Percentiles rank a stretch among this genome's conserved stretches.
These are phyloP conservation scores for Thera britannica DNA, from an alignment of 2,888 invertebrate species.

Conservation along the genomic window DNA sequence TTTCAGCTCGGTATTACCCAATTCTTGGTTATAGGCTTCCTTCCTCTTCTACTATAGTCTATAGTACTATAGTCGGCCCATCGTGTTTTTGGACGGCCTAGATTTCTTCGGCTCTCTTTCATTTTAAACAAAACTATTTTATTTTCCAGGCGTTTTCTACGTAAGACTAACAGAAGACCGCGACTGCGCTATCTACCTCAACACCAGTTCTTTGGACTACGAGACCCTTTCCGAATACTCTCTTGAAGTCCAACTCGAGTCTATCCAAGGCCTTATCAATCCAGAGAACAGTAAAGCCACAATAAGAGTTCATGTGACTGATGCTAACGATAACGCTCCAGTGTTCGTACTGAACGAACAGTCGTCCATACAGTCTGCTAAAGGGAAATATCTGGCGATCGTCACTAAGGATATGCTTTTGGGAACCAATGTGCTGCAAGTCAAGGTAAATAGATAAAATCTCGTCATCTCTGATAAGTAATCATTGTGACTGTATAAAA, in stretches of 20 bases:
- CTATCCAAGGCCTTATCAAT: conserved; percentile 92
- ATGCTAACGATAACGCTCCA: too few species aligned
- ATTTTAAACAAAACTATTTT: conserved; percentile 1
- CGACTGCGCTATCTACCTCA: conserved; percentile 92
- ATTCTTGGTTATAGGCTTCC: too few species aligned
- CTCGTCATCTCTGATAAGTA: too few species aligned
- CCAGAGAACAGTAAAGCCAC: conserved; percentile 89
- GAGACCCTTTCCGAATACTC: conserved; percentile 90
- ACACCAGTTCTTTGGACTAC: conserved; percentile 89
- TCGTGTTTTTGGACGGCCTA: too few species aligned
- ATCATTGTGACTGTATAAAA: too few species aligned
- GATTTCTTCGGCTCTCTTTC: neutral
- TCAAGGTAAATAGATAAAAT: conserved; percentile 81
- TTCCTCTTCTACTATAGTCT: too few species aligned
- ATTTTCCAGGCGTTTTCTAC: conserved; percentile 87
- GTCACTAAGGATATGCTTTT: conserved; percentile 90
- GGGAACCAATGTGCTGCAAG: conserved; percentile 90
- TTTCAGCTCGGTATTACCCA: too few species aligned
- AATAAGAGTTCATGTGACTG: conserved; percentile 77
- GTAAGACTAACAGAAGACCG: conserved; percentile 90
- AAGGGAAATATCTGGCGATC: conserved; percentile 91
- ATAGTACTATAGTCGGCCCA: too few species aligned
- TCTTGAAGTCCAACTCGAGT: conserved; percentile 90
- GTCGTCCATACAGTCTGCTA: conserved; percentile 81
- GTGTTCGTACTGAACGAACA: conserved; percentile 89